Conservation (phyloP, 1,140 invertebrate species). For the Eumaeus atala region DNA sequence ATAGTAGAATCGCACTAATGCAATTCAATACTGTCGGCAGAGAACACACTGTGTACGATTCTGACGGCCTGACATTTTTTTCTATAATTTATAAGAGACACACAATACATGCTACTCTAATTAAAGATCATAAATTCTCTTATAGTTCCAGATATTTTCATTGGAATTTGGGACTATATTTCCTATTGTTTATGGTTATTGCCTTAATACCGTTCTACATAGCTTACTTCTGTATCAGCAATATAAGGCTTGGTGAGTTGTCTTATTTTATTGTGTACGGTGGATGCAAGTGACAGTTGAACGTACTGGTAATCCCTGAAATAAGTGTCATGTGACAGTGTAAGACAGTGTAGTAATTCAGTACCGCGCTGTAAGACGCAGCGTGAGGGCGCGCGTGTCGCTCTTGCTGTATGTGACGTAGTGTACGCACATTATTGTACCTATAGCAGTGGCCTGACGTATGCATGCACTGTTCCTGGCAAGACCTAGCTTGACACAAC, state of each 20-base stretch:
- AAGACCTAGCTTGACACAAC: no score
- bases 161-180: conserved; percentile 95
- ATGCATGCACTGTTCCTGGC: no score
- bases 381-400: no score
- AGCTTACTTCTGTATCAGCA: conserved; percentile 94
- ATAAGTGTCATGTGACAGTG: not conserved
- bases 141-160: conserved; percentile 95
- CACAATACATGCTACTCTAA: not conserved
- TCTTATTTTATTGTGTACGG: conserved; percentile 6
- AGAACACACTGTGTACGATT: no score
- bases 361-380: no score
- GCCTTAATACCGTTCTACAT: conserved; percentile 98
- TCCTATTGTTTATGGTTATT: conserved; percentile 95
- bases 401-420: no score
- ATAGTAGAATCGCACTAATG: no score
- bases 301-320: no score
- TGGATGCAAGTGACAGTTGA: conserved; percentile 13
- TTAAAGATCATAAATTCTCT: conserved; percentile 21
- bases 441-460: no score
- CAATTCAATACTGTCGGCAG: no score
- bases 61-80: not conserved
- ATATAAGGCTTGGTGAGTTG: conserved; percentile 89
- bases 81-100: not conserved
- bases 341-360: no score
- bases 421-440: no score